Evolutionary conservation across 2,113 vertebrate genomes (phyloP).

Genomic region (Eleginops maclovinus): DNA sequence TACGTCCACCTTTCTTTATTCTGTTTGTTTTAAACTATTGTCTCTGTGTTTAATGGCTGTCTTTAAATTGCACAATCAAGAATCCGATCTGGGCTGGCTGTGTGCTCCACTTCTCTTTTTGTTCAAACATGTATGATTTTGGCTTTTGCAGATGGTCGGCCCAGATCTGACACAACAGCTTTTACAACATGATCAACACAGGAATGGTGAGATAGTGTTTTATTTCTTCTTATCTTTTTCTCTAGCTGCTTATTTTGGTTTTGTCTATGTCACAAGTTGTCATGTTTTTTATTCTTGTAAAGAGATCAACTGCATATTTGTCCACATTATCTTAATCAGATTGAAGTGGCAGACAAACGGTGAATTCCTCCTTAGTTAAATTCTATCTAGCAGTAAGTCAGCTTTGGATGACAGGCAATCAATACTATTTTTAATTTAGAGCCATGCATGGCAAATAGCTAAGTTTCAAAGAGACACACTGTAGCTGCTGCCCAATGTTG

Average conservation of each 20-base stretch:
- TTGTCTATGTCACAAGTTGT: not conserved
- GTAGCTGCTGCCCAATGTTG: not conserved
- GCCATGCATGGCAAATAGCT: not conserved
- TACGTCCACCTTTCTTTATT: not conserved
- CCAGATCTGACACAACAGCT: conserved; percentile 45
- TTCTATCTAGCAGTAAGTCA: not conserved
- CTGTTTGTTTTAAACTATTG: too few species aligned
- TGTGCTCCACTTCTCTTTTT: not conserved
- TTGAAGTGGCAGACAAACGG: not conserved
- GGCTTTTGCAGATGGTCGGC: conserved; percentile 68
- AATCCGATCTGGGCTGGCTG: not conserved
- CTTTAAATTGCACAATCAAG: not conserved
- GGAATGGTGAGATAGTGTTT: conserved; percentile 59
- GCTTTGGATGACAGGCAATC: not conserved
- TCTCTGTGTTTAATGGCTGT: too few species aligned
- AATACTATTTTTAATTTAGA: not conserved
- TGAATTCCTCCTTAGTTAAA: conserved; percentile 5
- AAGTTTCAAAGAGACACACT: not conserved
- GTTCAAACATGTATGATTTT: conserved; percentile 34
- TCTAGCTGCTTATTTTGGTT: not conserved
- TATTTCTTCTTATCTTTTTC: not conserved
- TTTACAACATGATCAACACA: conserved; percentile 25
- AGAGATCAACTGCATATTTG: not conserved
- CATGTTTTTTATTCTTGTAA: not conserved
- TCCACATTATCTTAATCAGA: not conserved